Evolutionary conservation across 2,113 vertebrate species (phyloP), one percentile per base, ranked within the genome.

Genomic region (Meleagris gallopavo): DNA sequence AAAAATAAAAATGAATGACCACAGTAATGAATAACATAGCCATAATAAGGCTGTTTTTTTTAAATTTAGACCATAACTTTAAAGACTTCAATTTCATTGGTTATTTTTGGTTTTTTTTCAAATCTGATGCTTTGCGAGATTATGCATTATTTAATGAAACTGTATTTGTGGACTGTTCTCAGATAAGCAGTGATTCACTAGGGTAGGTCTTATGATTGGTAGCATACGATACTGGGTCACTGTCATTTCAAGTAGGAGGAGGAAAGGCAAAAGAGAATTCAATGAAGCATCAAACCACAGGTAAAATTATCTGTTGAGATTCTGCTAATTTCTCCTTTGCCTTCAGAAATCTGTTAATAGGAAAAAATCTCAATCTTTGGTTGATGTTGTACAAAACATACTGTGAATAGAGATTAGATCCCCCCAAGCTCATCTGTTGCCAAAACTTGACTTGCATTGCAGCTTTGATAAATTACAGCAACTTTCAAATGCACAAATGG

Each of bases 391-490:
- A 76, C 64, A 64, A 91, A 91, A 77, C 19, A 58, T 3, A 1
- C 6, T 80, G 25, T 85, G 84, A 91, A 77, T 38, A 94, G 50
- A 89, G 38, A 95, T 77, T 50, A 73, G n/a, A 86, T 58, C 21
- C n/a, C 9, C 40, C 85, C 62, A 90, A 79, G 14, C 29, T 83
- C 50, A 85, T 91, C 79, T 86, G 46, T 83, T 94, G 72, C 55
- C 75, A 80, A 89, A 93, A 83, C 29, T 62, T 85, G 74, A 85
- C 67, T 85, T 82, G 75, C 40, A 30, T 48, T 86, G 36, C 38
- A 89, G 41, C 19, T 95, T 94, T 96, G 89, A 96, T 86, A 84
- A 91, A 96, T 93, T 93, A 86, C 75, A 89, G 87, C 75, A 86
- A 95, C 91, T 96, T 93, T 58, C 72, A 83, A 86, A 80, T 78